A percentile compares a stretch with the other conserved stretches of the same genome.
Evolutionary conservation across 2,888 invertebrate genomes (phyloP).

Genomic region (Drosophila parthenogenetica): DNA sequence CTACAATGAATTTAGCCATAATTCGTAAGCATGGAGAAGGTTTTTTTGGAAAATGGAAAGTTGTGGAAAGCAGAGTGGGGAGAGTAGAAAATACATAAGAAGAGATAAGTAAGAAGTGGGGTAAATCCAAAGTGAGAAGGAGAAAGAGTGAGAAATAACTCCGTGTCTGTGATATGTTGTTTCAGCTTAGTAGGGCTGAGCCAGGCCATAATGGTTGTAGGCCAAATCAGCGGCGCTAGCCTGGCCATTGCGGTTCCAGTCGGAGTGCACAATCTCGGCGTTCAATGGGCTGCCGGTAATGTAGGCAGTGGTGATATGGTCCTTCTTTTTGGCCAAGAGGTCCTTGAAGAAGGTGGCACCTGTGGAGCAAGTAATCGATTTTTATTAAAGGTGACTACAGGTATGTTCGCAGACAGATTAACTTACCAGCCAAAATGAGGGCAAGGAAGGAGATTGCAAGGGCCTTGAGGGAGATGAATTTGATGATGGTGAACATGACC

Average conservation of each 20-base stretch:
- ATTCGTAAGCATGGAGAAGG: constrained; percentile 50
- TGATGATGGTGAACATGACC: constrained; percentile 87
- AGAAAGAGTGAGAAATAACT: constrained; percentile 11
- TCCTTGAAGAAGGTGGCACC: constrained; percentile 85
- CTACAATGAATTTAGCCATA: constrained; percentile 77
- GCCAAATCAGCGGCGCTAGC: constrained; percentile 84
- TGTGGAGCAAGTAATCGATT: constrained; percentile 34
- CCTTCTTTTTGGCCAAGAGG: constrained; percentile 85
- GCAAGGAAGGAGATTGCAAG: constrained; percentile 88
- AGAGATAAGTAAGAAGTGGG: constrained; percentile 28
- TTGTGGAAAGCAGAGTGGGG: constrained; percentile 25
- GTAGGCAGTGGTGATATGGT: constrained; percentile 85
- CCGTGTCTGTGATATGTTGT: constrained; percentile 4
- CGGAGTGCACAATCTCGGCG: constrained; percentile 85
- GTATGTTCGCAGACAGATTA: background rate
- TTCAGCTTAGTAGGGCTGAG: constrained; percentile 82
- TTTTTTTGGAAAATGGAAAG: constrained; percentile 29
- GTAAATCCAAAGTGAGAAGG: background rate
- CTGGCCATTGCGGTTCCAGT: constrained; percentile 85
- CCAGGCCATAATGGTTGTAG: constrained; percentile 84
- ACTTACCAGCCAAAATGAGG: constrained; percentile 87
- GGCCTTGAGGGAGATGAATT: constrained; percentile 88
- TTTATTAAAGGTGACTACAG: background rate
- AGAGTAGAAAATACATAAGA: constrained; percentile 1
- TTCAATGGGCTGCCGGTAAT: constrained; percentile 85